Conservation (phyloP, 1,140 invertebrate genomes). For the fruit fly (Drosophila melanogaster) region DNA sequence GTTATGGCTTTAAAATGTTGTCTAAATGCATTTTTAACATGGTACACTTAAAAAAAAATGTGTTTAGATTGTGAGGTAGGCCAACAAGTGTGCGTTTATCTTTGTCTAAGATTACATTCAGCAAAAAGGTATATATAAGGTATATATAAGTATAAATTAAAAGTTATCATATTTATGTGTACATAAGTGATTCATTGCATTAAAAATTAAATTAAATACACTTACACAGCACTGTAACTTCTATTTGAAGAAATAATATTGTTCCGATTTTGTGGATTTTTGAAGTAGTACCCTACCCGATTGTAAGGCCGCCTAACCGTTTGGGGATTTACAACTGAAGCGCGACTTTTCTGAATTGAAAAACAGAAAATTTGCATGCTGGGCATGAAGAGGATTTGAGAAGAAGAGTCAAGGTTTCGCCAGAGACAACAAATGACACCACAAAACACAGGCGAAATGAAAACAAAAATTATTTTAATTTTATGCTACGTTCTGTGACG, state of each 20-base stretch:
- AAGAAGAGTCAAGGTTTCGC: constrained; percentile 23
- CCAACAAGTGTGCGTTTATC: too few relatives aligned
- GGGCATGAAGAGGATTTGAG: constrained; percentile 38
- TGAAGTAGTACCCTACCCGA: background rate
- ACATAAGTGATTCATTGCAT: too few relatives aligned
- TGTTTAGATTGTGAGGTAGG: too few relatives aligned
- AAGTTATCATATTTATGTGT: too few relatives aligned
- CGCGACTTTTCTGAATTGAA: background rate
- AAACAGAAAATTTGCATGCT: constrained; percentile 62
- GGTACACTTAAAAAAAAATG: too few relatives aligned
- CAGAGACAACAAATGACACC: constrained; percentile 64
- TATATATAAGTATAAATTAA: too few relatives aligned
- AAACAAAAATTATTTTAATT: constrained; percentile 67
- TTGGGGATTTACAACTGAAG: constrained; percentile 5
- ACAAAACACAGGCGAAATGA: constrained; percentile 59
- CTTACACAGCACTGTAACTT: too few relatives aligned
- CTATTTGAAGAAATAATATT: too few relatives aligned
- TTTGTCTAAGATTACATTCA: too few relatives aligned
- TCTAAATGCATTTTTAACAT: background rate
- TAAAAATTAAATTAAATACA: too few relatives aligned
- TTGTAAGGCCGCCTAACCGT: background rate
- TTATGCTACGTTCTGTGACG: constrained; percentile 40
- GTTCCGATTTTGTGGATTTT: too few relatives aligned
- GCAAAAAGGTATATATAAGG: too few relatives aligned
- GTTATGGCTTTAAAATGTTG: background rate